Percentiles rank a stretch among this genome's conserved stretches.
Evolutionary conservation across 2,888 invertebrate genomes (phyloP).

Genomic region (Chamaedrilus cognettii): DNA sequence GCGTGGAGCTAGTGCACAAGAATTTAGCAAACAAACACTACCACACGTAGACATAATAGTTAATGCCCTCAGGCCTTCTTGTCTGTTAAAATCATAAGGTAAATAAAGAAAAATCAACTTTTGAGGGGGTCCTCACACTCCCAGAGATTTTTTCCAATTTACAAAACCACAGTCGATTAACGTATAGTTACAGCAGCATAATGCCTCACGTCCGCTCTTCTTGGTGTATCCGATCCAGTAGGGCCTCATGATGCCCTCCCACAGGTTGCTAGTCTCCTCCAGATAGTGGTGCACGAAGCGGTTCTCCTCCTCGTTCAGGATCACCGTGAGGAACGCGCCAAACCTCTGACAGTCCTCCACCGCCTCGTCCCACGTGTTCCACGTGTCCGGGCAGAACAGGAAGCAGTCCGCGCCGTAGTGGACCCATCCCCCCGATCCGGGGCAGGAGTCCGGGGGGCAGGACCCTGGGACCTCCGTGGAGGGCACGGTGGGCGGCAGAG

Average conservation of each 20-base stretch:
- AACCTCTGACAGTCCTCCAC: conserved; percentile 13
- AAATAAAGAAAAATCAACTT: no score
- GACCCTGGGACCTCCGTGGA: conserved; percentile 14
- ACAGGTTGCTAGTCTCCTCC: conserved; percentile 5
- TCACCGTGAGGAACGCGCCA: not conserved
- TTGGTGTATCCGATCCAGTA: conserved; percentile 22
- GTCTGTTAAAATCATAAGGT: no score
- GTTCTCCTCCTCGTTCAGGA: conserved; percentile 11
- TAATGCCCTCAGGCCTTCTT: no score
- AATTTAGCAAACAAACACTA: no score
- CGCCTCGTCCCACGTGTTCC: conserved; percentile 23
- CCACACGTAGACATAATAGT: no score
- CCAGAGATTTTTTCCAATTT: no score
- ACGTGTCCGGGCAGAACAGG: conserved; percentile 23
- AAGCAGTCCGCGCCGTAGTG: conserved; percentile 24
- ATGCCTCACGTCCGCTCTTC: not conserved
- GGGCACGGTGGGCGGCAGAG: conserved; percentile 7
- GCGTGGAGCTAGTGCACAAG: no score
- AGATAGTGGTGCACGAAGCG: conserved; percentile 16
- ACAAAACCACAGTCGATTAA: no score
- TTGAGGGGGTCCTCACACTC: no score
- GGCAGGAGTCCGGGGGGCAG: conserved; percentile 19
- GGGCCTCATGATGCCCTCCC: not conserved
- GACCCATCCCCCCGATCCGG: conserved; percentile 13
- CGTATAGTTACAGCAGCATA: not conserved